Evolutionary conservation across 64 coral and sea anemone species (phyloP).

Genomic region (Dendrophyllia cribrosa): DNA sequence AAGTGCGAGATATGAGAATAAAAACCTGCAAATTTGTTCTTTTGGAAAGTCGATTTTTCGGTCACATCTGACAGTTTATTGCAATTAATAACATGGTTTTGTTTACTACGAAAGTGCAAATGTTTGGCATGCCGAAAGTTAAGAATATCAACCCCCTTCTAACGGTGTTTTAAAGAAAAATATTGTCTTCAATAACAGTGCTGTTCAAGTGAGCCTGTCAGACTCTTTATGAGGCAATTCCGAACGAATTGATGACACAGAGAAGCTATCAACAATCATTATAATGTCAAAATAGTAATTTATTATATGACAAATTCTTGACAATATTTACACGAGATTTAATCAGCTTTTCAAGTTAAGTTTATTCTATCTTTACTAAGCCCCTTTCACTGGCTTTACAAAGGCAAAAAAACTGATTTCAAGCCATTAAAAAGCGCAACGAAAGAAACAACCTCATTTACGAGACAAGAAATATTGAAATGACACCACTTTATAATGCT

Average conservation of each 20-base stretch:
- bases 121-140: neutral
- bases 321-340: constrained; percentile 7
- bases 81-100: neutral
- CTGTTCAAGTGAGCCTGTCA: too few relatives aligned
- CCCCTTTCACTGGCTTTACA: too few relatives aligned
- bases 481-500: too few relatives aligned
- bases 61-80: neutral
- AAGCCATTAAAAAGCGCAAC: too few relatives aligned
- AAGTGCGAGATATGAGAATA: neutral
- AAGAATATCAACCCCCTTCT: neutral
- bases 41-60: neutral
- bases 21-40: too few relatives aligned
- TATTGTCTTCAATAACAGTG: neutral
- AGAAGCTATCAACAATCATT: neutral
- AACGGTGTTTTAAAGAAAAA: neutral
- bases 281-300: neutral
- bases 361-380: too few relatives aligned
- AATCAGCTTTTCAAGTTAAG: too few relatives aligned
- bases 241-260: neutral
- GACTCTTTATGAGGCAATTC: too few relatives aligned
- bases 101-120: neutral
- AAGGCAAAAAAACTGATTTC: too few relatives aligned
- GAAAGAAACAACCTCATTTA: too few relatives aligned
- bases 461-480: too few relatives aligned
- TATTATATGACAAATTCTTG: neutral